phyloP scores from a whole-genome alignment of 2,888 invertebrate genomes.

The Orthosia gothica region DNA sequence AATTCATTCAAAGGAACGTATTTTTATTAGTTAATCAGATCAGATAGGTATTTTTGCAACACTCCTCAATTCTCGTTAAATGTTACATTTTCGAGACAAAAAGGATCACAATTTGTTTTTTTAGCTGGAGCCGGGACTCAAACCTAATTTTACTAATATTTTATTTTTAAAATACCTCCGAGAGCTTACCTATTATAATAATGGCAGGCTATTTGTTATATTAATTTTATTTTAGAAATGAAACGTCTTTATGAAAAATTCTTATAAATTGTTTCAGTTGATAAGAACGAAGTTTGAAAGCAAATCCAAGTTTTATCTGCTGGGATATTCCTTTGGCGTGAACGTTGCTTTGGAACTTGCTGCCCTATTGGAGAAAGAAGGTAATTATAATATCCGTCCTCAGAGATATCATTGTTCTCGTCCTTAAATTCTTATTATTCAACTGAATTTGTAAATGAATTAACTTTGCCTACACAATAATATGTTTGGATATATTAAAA shows the following conservation, averaged over 20 bases:
- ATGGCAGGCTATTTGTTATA: conserved; percentile 52
- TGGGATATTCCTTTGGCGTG: conserved; percentile 80
- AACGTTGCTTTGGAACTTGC: conserved; percentile 81
- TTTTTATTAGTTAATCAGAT: not conserved
- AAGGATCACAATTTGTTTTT: conserved; percentile 39
- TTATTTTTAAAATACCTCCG: conserved; percentile 54
- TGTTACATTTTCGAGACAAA: not conserved
- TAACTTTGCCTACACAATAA: not conserved
- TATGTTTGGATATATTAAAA: conserved; percentile 1
- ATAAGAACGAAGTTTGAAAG: conserved; percentile 69
- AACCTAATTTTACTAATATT: conserved; percentile 59
- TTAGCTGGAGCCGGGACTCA: conserved; percentile 7
- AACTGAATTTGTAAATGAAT: not conserved
- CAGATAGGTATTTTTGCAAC: not conserved
- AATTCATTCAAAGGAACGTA: conserved; percentile 9
- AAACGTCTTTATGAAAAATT: conserved; percentile 50
- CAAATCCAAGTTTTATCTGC: conserved; percentile 73
- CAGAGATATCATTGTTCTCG: not conserved
- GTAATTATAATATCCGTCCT: conserved; percentile 67
- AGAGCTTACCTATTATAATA: conserved; percentile 57
- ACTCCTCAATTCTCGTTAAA: conserved; percentile 1
- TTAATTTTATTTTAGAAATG: conserved; percentile 53
- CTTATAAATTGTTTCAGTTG: conserved; percentile 66
- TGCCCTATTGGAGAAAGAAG: conserved; percentile 79
- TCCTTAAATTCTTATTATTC: not conserved